A percentile compares a stretch with the other conserved stretches of the same genome.
Evolutionary conservation across 2,888 invertebrate genomes (phyloP).

Genomic region (Fragum whitleyi): DNA sequence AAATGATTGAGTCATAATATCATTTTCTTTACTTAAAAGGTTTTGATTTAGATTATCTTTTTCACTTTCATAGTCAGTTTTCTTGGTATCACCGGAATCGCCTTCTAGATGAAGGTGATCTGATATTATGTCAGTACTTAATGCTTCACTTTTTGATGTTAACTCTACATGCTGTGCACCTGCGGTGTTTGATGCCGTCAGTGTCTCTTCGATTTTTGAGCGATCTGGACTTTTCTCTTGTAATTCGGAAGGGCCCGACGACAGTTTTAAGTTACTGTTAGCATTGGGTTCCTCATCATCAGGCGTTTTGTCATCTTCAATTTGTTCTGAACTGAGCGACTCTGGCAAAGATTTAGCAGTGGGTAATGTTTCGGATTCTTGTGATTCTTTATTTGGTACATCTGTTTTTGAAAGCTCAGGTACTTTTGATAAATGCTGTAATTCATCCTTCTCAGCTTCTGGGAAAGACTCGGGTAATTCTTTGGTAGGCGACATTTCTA

Average conservation of each 20-base stretch:
- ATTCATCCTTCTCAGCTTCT: neutral
- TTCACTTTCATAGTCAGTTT: neutral
- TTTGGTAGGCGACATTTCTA: constrained; percentile 61
- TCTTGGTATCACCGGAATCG: neutral
- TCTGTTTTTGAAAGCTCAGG: neutral
- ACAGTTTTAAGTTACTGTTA: neutral
- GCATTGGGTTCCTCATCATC: constrained; percentile 12
- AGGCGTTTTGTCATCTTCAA: constrained; percentile 33
- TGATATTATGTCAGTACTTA: neutral
- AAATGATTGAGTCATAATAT: constrained; percentile 13
- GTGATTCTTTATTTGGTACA: neutral
- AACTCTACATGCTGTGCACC: constrained; percentile 53
- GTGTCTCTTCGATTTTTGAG: constrained; percentile 28
- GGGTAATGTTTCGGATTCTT: neutral
- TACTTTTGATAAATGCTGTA: neutral
- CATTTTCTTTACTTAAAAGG: neutral
- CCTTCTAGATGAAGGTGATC: neutral
- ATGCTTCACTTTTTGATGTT: constrained; percentile 27
- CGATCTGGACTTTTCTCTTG: constrained; percentile 5
- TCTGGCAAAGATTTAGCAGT: neutral
- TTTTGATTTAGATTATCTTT: neutral
- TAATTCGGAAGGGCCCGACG: constrained; percentile 3
- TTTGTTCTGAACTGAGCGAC: neutral
- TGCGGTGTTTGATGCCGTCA: constrained; percentile 33
- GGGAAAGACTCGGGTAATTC: constrained; percentile 51